Evolutionary conservation across 1,140 invertebrate species (phyloP).

Genomic region (Tetragonula clypearis): DNA sequence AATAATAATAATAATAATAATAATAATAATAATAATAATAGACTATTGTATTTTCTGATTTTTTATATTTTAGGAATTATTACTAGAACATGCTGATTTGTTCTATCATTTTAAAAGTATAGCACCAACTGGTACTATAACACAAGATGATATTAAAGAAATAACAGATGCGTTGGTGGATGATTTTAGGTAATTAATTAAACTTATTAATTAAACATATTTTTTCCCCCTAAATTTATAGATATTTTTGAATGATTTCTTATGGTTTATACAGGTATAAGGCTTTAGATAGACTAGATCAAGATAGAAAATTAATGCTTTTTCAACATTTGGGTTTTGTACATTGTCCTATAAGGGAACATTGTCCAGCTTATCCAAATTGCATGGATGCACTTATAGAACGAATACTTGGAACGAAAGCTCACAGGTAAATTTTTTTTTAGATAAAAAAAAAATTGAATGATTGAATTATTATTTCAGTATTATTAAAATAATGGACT

Average conservation of each 20-base stretch:
- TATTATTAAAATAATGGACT: constrained; percentile 51
- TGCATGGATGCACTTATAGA: constrained; percentile 95
- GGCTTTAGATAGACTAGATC: constrained; percentile 94
- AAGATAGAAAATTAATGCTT: constrained; percentile 96
- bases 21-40: neutral
- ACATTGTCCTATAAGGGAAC: constrained; percentile 96
- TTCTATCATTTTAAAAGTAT: constrained; percentile 97
- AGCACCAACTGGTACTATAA: constrained; percentile 94
- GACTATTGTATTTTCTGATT: constrained; percentile 2
- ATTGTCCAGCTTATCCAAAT: constrained; percentile 94
- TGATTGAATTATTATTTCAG: constrained; percentile 21
- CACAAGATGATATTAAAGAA: constrained; percentile 96
- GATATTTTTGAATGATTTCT: constrained; percentile 7
- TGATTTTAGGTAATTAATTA: constrained; percentile 88
- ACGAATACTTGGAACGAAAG: constrained; percentile 87
- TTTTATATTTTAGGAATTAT: constrained; percentile 87
- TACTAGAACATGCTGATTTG: constrained; percentile 96
- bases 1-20: neutral
- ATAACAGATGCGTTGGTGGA: constrained; percentile 96
- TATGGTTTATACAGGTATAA: constrained; percentile 87
- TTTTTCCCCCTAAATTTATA: neutral
- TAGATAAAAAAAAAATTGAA: neutral
- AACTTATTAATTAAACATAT: neutral
- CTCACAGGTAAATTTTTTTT: constrained; percentile 82
- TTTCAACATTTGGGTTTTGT: constrained; percentile 98